Conservation (phyloP, 2,113 vertebrate genomes). For the Plestiodon gilberti region DNA sequence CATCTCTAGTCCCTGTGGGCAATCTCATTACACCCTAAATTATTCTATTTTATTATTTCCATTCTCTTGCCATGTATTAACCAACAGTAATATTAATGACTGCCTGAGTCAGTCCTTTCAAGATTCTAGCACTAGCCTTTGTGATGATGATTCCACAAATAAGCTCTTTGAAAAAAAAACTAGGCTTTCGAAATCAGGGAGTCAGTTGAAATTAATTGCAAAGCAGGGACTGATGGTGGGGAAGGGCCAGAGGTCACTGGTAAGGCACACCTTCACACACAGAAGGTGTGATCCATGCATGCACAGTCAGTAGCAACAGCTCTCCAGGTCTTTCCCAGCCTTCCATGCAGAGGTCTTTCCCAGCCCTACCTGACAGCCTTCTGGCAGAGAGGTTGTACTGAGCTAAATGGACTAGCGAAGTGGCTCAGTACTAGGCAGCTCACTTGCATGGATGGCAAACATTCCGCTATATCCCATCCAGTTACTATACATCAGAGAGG, state of each 20-base stretch:
- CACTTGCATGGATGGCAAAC: neutral
- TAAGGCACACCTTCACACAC: neutral
- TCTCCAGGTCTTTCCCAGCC: too few species aligned
- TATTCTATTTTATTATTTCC: constrained; percentile 64
- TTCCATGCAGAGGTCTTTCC: too few species aligned
- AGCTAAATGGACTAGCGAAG: neutral
- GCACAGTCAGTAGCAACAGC: too few species aligned
- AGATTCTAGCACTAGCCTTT: constrained; percentile 66
- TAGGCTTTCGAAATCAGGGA: constrained; percentile 19
- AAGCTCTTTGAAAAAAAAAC: constrained; percentile 49
- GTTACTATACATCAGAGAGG: neutral
- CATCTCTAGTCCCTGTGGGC: constrained; percentile 55
- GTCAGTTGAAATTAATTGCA: neutral
- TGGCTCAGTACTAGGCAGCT: neutral
- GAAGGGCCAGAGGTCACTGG: neutral
- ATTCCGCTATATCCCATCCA: neutral
- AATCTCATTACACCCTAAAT: constrained; percentile 69
- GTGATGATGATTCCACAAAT: constrained; percentile 65
- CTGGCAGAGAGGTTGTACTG: neutral
- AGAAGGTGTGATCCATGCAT: neutral
- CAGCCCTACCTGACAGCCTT: too few species aligned
- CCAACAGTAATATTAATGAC: constrained; percentile 60
- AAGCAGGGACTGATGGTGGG: neutral
- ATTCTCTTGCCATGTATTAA: constrained; percentile 66
- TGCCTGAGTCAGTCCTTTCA: constrained; percentile 69